Percentiles rank a stretch among this genome's conserved stretches.
Conservation (phyloP, 2,888 invertebrate genomes). For the Tenthredo mesomela region DNA sequence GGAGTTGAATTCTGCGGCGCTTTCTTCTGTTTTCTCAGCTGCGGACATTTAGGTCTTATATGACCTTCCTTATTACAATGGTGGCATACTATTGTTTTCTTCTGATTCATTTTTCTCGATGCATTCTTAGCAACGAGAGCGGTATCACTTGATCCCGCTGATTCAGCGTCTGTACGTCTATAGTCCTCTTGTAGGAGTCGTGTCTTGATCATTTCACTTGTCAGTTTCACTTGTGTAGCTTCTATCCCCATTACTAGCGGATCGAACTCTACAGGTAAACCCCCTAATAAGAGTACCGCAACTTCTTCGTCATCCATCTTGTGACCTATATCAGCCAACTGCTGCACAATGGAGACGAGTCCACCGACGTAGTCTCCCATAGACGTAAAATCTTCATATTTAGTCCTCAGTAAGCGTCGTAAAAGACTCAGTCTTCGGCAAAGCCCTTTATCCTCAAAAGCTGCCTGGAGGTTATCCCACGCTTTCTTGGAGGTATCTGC, state of each 20-base stretch:
- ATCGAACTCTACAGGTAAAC: slow-evolving; percentile 56
- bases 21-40: neutral
- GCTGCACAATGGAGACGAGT: slow-evolving; percentile 58
- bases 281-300: slow-evolving; percentile 59
- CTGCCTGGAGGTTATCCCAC: slow-evolving; percentile 59
- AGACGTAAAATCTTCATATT: slow-evolving; percentile 49
- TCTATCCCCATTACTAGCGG: slow-evolving; percentile 56
- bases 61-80: neutral
- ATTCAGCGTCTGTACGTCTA: neutral
- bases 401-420: slow-evolving; percentile 46
- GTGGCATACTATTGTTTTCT: neutral
- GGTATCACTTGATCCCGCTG: neutral
- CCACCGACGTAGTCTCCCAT: slow-evolving; percentile 61
- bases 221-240: neutral
- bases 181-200: slow-evolving; percentile 35
- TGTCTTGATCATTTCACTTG: slow-evolving; percentile 47
- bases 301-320: slow-evolving; percentile 60
- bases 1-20: neutral
- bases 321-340: slow-evolving; percentile 56
- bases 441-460: slow-evolving; percentile 61
- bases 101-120: neutral
- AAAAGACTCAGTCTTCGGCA: slow-evolving; percentile 54
- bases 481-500: slow-evolving; percentile 54
- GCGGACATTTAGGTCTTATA: neutral
- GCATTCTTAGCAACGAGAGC: neutral